Conservation (phyloP, 2,888 invertebrate species). For the Branchellion lobata region DNA sequence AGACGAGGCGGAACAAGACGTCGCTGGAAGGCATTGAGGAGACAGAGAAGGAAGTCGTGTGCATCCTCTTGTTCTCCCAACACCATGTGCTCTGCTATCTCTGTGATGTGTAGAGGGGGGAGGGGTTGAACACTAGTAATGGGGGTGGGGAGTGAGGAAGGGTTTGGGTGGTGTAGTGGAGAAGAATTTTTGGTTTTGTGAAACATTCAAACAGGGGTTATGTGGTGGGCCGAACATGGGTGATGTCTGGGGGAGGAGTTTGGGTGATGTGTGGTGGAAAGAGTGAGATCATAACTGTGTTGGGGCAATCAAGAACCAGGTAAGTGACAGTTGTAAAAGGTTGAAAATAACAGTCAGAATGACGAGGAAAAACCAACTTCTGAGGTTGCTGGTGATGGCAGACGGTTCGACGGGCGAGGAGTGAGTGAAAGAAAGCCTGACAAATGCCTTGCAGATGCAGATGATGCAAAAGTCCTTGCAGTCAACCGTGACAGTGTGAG, state of each 20-base stretch:
- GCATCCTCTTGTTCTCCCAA: constrained; percentile 35
- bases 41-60: constrained; percentile 34
- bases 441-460: not conserved
- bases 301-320: too few species aligned
- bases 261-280: too few species aligned
- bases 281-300: too few species aligned
- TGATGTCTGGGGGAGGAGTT: too few species aligned
- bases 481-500: not conserved
- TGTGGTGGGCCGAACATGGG: too few species aligned
- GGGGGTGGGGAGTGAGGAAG: not conserved
- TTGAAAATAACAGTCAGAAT: too few species aligned
- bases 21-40: constrained; percentile 19
- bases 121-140: not conserved
- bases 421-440: not conserved
- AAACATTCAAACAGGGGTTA: too few species aligned
- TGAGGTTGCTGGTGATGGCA: constrained; percentile 6
- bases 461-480: not conserved
- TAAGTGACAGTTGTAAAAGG: too few species aligned
- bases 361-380: not conserved
- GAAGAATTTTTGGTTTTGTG: not conserved
- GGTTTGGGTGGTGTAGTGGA: not conserved
- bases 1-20: not conserved
- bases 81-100: constrained; percentile 21
- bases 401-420: constrained; percentile 5
- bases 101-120: not conserved